A percentile compares a stretch with the other conserved stretches of the same genome.
Evolutionary conservation across 2,888 invertebrate genomes (phyloP).

Genomic region (Melieria omissa): DNA sequence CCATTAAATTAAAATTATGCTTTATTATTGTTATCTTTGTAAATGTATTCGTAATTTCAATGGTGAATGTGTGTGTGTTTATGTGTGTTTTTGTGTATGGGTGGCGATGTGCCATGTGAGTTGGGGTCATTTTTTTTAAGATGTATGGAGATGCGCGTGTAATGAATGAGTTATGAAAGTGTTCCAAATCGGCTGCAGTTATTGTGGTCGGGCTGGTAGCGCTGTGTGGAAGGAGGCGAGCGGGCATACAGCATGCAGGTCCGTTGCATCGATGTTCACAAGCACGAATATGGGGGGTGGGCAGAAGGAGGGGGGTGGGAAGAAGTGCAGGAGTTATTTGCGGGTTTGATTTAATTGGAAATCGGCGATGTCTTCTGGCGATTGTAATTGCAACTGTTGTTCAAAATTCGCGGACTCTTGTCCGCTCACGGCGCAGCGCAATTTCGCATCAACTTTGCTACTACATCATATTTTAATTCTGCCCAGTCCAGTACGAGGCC

Average conservation of each 20-base stretch:
- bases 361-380: too few species aligned
- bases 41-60: slow-evolving; percentile 18
- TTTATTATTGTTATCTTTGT: slow-evolving; percentile 19
- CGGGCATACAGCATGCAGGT: too few species aligned
- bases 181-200: too few species aligned
- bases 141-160: not conserved
- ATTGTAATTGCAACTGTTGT: too few species aligned
- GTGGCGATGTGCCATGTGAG: not conserved
- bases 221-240: too few species aligned
- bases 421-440: not conserved
- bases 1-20: slow-evolving; percentile 33
- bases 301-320: too few species aligned
- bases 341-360: not conserved
- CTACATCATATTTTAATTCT: slow-evolving; percentile 55
- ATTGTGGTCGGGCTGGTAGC: too few species aligned
- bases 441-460: too few species aligned
- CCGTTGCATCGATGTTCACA: too few species aligned
- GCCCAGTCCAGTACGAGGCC: slow-evolving; percentile 67
- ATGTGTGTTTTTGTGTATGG: slow-evolving; percentile 28
- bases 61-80: slow-evolving; percentile 35
- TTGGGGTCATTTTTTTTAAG: too few species aligned
- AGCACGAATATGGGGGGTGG: too few species aligned
- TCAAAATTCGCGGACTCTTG: not conserved
- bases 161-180: too few species aligned
- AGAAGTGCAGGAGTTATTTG: not conserved